Evolutionary conservation across 2,888 invertebrate species (phyloP), one percentile per base, ranked within the genome.

Genomic region (Toxonevra muliebris): DNA sequence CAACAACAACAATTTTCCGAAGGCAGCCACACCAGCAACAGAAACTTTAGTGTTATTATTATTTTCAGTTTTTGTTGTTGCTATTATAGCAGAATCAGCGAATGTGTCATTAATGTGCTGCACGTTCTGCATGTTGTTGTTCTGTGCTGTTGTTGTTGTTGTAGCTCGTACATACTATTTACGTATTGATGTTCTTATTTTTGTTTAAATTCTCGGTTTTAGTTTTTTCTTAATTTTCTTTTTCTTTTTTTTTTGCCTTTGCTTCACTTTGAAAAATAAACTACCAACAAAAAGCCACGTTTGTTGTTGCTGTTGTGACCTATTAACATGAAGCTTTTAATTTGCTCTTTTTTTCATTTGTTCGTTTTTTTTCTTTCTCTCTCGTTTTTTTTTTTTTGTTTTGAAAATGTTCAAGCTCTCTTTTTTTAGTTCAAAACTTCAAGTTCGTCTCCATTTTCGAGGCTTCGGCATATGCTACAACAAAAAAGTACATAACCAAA

Each of bases 291-390:
- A 30, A 30, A 30, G 30, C 30, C 2, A 30, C 15, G 52, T 60
- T n/a, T 53, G n/a, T 71, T 63, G 65, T 52, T 65, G 68, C 67
- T 71, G 66, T 62, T 69, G 63, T 73, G 73, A 73, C 73, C 70
- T 72, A 73, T 73, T 73, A 70, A 71, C 71, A 71, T 73, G 70
- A 66, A 67, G 67, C 19, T 20, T 43, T 45, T 55, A 45, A 61
- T 60, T 70, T 68, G 61, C 65, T 68, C 65, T 68, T 66, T 70
- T 52, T 68, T 19, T 50, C n/a, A 20, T 15, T 60, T 52, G 17
- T 42, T 63, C 58, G 52, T 57, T 62, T 59, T 7, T 63, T 40
- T 48, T 12, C 55, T 55, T 60, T 50, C 20, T 1, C 9, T 11
- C 52, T n/a, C n/a, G n/a, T n/a, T n/a, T 40, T 48, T 19, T 1